Percentiles rank a stretch among this genome's conserved stretches.
Evolutionary conservation across 2,888 invertebrate genomes (phyloP).

Genomic region (Lochmaea capreae): DNA sequence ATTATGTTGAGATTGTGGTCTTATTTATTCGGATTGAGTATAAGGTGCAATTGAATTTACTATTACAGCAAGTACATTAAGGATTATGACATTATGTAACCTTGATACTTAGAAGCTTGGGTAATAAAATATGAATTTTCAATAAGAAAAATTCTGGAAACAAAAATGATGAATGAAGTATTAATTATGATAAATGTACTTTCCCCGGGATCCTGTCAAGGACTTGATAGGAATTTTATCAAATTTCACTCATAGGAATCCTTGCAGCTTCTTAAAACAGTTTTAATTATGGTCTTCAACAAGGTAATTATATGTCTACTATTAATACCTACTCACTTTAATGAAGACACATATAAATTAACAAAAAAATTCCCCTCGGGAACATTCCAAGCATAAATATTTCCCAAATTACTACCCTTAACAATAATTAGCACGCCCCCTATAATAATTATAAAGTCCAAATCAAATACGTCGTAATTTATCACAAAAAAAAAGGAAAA

Average conservation of each 20-base stretch:
- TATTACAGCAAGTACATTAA: too few species aligned
- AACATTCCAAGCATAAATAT: constrained; percentile 25
- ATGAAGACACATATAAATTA: constrained; percentile 14
- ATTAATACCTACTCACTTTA: not conserved
- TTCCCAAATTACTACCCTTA: constrained; percentile 27
- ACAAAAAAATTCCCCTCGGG: not conserved
- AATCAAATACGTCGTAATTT: constrained; percentile 41
- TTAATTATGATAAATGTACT: too few species aligned
- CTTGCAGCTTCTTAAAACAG: not conserved
- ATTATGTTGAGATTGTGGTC: too few species aligned
- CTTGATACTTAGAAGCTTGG: too few species aligned
- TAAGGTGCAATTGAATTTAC: too few species aligned
- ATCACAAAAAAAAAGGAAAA: constrained; percentile 27
- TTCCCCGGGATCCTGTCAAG: too few species aligned
- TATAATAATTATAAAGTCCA: constrained; percentile 35
- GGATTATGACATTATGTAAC: too few species aligned
- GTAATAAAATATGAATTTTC: too few species aligned
- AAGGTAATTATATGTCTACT: not conserved
- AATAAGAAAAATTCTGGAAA: too few species aligned
- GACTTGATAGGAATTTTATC: too few species aligned
- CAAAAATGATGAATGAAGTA: too few species aligned
- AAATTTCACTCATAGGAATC: not conserved
- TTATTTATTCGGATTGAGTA: too few species aligned
- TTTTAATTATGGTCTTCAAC: not conserved
- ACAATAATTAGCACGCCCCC: constrained; percentile 37